Percentiles rank a stretch among this genome's conserved stretches.
Conservation (phyloP, 2,888 invertebrate species). For the Andricus curvator region DNA sequence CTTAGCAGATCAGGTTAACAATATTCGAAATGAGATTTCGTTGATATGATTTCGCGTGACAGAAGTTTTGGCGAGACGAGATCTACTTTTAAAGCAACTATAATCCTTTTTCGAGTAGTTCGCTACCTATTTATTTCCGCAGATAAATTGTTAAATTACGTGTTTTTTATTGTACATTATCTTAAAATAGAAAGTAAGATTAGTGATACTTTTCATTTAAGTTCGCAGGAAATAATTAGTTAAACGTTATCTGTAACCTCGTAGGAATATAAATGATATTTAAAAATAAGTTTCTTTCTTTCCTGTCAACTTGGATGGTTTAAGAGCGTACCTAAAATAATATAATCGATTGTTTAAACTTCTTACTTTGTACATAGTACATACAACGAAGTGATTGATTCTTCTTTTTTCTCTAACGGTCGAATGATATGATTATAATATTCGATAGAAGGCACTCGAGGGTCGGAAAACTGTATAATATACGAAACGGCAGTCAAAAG, state of each 20-base stretch:
- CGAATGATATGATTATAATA: slow-evolving; percentile 43
- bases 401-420: slow-evolving; percentile 47
- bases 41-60: slow-evolving; percentile 17
- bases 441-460: slow-evolving; percentile 37
- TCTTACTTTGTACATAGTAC: slow-evolving; percentile 73
- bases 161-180: slow-evolving; percentile 32
- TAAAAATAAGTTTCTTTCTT: slow-evolving; percentile 32
- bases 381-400: slow-evolving; percentile 62
- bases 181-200: slow-evolving; percentile 27
- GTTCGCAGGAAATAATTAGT: slow-evolving; percentile 51
- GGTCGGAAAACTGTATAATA: slow-evolving; percentile 26
- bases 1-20: slow-evolving; percentile 3
- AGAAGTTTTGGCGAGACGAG: slow-evolving; percentile 19
- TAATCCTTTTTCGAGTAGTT: neutral
- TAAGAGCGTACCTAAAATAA: slow-evolving; percentile 19
- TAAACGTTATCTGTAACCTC: slow-evolving; percentile 44
- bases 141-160: slow-evolving; percentile 33
- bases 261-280: slow-evolving; percentile 28
- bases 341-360: slow-evolving; percentile 35
- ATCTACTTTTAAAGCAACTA: slow-evolving; percentile 20
- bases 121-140: slow-evolving; percentile 6
- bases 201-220: slow-evolving; percentile 45
- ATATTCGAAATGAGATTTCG: slow-evolving; percentile 20
- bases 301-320: slow-evolving; percentile 15
- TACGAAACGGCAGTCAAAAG: slow-evolving; percentile 33